Evolutionary conservation across 2,888 invertebrate species (phyloP), one percentile per base, ranked within the genome.

Genomic region (Tuberolachnus salignus): DNA sequence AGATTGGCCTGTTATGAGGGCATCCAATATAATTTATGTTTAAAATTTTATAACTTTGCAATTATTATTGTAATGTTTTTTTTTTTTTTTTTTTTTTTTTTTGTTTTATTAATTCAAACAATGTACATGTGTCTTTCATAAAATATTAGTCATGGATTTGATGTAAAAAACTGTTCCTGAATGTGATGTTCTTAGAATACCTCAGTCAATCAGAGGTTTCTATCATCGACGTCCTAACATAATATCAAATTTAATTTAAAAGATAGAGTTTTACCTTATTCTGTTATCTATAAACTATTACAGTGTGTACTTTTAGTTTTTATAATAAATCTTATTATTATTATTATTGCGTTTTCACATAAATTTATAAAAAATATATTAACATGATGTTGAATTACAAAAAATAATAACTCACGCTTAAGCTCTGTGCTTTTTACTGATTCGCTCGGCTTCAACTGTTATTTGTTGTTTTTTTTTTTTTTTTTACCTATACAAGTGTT

Each of bases 1-100:
- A 96, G 87, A 94, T 95, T 89, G 96, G 95, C 86, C 91, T 96
- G 86, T 92, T 94, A 86, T 46, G 69, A 81, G 63, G 21, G 53
- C 63, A 70, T 23, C 53, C 71, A 80, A 80, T 80, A 42, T 71
- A 46, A 49, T 59, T 80, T 53, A 53, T 49, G 8, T 80, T 51
- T 71, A 63, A 3, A 59, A 72, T 71, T 55, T 53, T 59, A 26
- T 71, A 44, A 61, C 34, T 70, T n/a, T 80, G 51, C 75, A 67
- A 69, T 57, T 59, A 42, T 67, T 34, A 67, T 69, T 78, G 75
- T 69, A 51, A 59, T 78, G 16, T 55, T 75, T 78, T 66, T 74
- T 74, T 64, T 75, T 44, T 46, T 49, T 4, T 49, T 53, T 53
- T 53, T 53, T 53, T 53, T 53, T 53, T 53, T 66, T 53, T 67